These are phyloP conservation scores for Eidolon helvum DNA, from an alignment of 2,113 vertebrate species.

Conservation along the genomic window DNA sequence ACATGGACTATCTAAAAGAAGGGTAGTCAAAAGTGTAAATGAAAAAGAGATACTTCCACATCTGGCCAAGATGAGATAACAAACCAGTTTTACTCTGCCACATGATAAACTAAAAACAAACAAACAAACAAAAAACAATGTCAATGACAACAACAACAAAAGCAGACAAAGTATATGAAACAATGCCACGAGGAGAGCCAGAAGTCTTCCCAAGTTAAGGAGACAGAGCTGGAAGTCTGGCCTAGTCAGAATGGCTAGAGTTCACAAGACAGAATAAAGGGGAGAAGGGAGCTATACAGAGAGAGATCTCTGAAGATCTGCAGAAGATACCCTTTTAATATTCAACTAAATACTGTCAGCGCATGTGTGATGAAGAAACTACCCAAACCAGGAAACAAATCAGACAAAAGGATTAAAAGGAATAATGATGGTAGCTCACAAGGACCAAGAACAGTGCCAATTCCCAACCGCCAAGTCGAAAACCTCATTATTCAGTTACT, in stretches of 20 bases:
- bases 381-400: not conserved
- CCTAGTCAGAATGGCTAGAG: not conserved
- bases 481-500: not conserved
- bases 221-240: not conserved
- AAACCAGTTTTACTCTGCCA: not conserved
- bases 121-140: not conserved
- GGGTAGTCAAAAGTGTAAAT: not conserved
- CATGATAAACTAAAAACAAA: not conserved
- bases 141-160: no score
- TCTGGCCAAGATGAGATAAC: not conserved
- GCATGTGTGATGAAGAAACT: not conserved
- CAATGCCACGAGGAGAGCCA: not conserved
- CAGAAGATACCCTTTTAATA: not conserved
- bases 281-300: accelerated
- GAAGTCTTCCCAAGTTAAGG: not conserved
- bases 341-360: not conserved
- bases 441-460: not conserved
- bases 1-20: not conserved
- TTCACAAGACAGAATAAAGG: not conserved
- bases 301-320: not conserved
- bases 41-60: not conserved
- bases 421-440: not conserved
- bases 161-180: not conserved
- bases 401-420: not conserved
- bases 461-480: not conserved